Percentiles rank a stretch among this genome's conserved stretches.
Evolutionary conservation across 2,113 vertebrate genomes (phyloP).

Genomic region (Indicator indicator): DNA sequence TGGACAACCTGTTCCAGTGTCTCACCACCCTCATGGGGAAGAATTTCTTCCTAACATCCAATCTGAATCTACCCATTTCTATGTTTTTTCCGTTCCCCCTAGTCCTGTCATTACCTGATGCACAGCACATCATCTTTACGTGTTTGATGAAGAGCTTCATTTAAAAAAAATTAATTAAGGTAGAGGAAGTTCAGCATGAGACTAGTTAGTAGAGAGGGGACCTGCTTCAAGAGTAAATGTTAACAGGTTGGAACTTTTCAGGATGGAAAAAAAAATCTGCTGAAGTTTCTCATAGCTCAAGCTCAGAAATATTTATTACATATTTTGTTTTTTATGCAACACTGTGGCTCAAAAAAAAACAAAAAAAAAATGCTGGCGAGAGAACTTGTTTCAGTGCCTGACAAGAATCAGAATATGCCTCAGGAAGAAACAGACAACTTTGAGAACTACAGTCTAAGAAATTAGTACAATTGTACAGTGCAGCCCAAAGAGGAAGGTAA

Average conservation of each 20-base stretch:
- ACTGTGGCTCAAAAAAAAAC: background rate
- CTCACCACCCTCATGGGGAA: no score
- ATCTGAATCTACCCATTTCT: no score
- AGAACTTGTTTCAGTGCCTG: background rate
- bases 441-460: background rate
- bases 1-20: no score
- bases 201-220: background rate
- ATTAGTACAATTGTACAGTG: background rate
- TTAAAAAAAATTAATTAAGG: background rate
- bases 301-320: background rate
- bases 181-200: background rate
- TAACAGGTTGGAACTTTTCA: background rate
- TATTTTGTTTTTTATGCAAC: background rate
- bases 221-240: background rate
- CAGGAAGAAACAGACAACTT: background rate
- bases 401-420: background rate
- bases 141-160: background rate
- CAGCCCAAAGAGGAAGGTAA: background rate
- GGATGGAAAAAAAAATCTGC: background rate
- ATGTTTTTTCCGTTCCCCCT: no score
- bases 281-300: background rate
- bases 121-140: background rate
- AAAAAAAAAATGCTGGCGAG: background rate
- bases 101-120: background rate
- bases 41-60: no score